These are phyloP conservation scores for Heliconius hermathena DNA, from an alignment of 1,140 invertebrate genomes.

Conservation along the genomic window DNA sequence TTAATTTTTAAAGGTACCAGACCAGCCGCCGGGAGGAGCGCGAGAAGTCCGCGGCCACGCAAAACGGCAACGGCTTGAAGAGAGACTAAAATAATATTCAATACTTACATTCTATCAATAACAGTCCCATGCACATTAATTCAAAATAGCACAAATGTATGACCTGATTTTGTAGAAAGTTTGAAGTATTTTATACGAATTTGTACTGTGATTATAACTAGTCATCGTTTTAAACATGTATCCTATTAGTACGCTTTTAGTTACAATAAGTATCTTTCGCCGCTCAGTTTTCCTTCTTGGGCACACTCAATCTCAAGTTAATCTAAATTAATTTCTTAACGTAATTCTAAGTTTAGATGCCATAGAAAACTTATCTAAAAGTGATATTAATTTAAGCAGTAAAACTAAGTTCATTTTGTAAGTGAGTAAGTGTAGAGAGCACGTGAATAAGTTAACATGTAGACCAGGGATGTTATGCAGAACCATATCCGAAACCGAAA, in stretches of 20 bases:
- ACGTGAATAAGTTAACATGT: slow-evolving; percentile 18
- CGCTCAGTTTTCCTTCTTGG: background rate
- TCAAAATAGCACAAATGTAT: slow-evolving; percentile 6
- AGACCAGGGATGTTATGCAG: background rate
- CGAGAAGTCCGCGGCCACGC: slow-evolving; percentile 72
- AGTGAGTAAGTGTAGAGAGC: slow-evolving; percentile 49
- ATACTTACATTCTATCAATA: slow-evolving; percentile 7
- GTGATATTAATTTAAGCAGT: slow-evolving; percentile 79
- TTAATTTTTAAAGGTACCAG: slow-evolving; percentile 76
- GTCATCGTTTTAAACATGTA: slow-evolving; percentile 14
- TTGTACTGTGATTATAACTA: slow-evolving; percentile 27
- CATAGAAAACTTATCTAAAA: slow-evolving; percentile 62
- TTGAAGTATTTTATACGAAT: slow-evolving; percentile 3
- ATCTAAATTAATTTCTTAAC: slow-evolving; percentile 35
- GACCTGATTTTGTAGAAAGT: slow-evolving; percentile 15
- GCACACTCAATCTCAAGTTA: slow-evolving; percentile 24
- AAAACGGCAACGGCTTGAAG: slow-evolving; percentile 85
- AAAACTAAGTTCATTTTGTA: slow-evolving; percentile 68
- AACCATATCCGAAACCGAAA: too few relatives aligned
- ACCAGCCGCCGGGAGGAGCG: slow-evolving; percentile 83
- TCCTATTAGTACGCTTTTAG: slow-evolving; percentile 11
- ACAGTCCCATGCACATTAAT: slow-evolving; percentile 6
- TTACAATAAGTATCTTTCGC: slow-evolving; percentile 1
- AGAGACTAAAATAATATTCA: slow-evolving; percentile 71
- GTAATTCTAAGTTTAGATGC: slow-evolving; percentile 29